Percentiles rank a stretch among this genome's conserved stretches.
phyloP scores from a whole-genome alignment of 2,797 vertebrate genomes.

The Myotis myotis region DNA sequence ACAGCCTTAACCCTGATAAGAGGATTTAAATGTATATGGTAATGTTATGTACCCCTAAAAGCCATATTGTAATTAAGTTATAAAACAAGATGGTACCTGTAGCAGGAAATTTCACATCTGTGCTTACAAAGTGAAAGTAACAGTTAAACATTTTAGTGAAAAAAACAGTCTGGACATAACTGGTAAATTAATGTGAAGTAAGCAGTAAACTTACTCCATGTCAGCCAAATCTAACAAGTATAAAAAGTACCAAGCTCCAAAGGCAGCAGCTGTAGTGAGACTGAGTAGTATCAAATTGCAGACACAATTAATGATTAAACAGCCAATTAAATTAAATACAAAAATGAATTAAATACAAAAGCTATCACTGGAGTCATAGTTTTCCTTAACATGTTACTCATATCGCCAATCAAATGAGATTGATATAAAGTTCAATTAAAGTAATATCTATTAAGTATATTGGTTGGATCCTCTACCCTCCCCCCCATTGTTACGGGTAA shows the following conservation, averaged over 20 bases:
- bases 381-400: neutral
- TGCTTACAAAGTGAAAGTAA: neutral
- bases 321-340: neutral
- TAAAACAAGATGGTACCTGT: neutral
- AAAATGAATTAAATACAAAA: conserved; percentile 16
- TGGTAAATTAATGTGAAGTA: neutral
- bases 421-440: neutral
- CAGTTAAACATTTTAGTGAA: neutral
- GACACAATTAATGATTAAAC: neutral
- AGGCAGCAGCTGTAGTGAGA: neutral
- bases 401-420: neutral
- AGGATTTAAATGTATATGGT: conserved; percentile 2
- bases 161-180: neutral
- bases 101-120: neutral
- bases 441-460: neutral
- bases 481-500: neutral
- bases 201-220: neutral
- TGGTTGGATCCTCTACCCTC: neutral
- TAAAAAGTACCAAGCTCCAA: neutral
- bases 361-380: neutral
- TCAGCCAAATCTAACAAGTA: neutral
- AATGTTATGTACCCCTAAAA: neutral
- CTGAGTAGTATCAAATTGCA: neutral
- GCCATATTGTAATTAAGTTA: neutral
- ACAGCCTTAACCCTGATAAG: neutral